These are phyloP conservation scores for Bombus affinis DNA, from an alignment of 1,140 invertebrate species.

Conservation along the genomic window DNA sequence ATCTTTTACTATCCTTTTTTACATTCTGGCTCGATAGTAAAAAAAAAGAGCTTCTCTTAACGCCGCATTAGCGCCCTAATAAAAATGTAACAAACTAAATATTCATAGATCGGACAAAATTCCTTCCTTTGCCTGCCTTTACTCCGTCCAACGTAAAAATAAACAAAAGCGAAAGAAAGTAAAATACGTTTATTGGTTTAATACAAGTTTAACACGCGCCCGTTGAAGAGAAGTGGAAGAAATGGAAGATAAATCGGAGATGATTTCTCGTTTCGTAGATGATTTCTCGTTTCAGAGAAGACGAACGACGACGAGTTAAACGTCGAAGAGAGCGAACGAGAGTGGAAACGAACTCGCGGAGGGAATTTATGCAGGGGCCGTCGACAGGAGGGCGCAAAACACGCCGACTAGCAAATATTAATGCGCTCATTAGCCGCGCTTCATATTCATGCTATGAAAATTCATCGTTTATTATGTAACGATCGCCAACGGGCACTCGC, in stretches of 20 bases:
- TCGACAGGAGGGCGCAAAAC: constrained; percentile 21
- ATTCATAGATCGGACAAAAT: neutral
- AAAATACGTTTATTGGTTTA: neutral
- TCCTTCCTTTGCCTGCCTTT: neutral
- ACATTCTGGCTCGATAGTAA: no score
- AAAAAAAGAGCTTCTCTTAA: neutral
- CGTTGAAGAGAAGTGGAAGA: neutral
- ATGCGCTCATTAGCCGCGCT: constrained; percentile 69
- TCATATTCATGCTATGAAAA: constrained; percentile 69
- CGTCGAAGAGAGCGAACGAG: constrained; percentile 2
- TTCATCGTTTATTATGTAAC: constrained; percentile 71
- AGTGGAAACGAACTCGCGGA: neutral
- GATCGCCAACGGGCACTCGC: constrained; percentile 22
- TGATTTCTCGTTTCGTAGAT: neutral
- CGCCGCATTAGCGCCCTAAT: no score
- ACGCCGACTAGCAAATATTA: constrained; percentile 58
- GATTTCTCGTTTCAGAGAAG: neutral
- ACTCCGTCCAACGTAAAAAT: no score
- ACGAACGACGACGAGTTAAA: neutral
- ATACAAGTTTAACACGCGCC: neutral
- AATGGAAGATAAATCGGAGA: neutral
- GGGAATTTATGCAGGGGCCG: constrained; percentile 30
- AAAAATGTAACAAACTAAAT: neutral
- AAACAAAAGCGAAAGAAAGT: neutral
- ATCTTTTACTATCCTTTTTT: no score